Evolutionary conservation across 2,888 invertebrate species (phyloP).

Genomic region (Aleiodes alternator): DNA sequence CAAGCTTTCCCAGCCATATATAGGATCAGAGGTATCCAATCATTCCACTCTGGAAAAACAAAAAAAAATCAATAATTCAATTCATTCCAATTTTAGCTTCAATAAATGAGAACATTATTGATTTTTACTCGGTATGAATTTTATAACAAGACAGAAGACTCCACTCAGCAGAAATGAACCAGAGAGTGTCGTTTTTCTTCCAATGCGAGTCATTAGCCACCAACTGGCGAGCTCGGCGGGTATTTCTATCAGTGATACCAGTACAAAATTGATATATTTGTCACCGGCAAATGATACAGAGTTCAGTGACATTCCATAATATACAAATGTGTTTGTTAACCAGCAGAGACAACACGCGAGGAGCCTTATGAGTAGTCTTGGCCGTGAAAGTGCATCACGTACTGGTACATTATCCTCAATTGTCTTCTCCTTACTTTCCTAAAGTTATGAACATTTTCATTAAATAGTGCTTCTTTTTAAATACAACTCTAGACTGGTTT

Average conservation of each 20-base stretch:
- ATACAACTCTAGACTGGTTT: background rate
- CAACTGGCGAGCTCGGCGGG: conserved; percentile 83
- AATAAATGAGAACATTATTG: background rate
- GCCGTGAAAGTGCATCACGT: conserved; percentile 77
- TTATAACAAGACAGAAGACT: conserved; percentile 78
- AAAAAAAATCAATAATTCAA: conserved; percentile 24
- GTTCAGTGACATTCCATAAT: conserved; percentile 88
- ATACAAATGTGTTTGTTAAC: conserved; percentile 87
- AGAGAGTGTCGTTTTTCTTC: conserved; percentile 79
- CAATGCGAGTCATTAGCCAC: conserved; percentile 78
- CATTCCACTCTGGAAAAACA: conserved; percentile 73
- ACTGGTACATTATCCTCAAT: conserved; percentile 59
- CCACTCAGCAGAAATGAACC: conserved; percentile 81
- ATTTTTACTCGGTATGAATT: conserved; percentile 79
- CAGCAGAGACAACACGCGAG: conserved; percentile 86
- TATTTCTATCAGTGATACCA: conserved; percentile 83
- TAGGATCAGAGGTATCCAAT: conserved; percentile 77
- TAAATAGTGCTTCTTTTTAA: background rate
- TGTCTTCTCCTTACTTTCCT: conserved; percentile 50
- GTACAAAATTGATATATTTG: conserved; percentile 86
- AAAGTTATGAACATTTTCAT: background rate
- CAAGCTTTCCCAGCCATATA: conserved; percentile 82
- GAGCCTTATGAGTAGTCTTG: conserved; percentile 77
- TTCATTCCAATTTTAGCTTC: no score
- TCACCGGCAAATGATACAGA: conserved; percentile 85